Base-by-base conservation (phyloP, 2,888 invertebrate species). In the Steinernema hermaphroditum region DNA sequence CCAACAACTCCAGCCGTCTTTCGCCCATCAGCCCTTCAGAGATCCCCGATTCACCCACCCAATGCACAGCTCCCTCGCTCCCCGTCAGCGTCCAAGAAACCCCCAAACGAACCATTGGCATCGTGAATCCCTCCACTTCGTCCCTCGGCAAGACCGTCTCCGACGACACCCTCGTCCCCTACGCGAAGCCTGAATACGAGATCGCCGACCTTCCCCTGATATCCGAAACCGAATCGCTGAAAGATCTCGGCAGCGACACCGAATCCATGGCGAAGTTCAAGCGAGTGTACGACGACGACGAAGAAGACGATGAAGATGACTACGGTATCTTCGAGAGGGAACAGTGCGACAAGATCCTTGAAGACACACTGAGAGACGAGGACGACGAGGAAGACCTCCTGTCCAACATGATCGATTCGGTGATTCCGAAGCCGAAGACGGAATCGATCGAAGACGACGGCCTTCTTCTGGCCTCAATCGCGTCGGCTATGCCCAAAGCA, bases 41-140 rank as follows among this genome's bases (percentile, higher is more conserved):
- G 34, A 75, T 84, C 34, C 84, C 84, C 24, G 82, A 81, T 37
- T 82, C 82, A 6, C 84, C 84, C 27, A 82, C 83, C 0, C 79
- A 82, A 69, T 83, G 76, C 57, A 72, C 72, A 14, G 43, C 62
- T 0, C 74, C 41, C 22, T 43, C 44, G 14, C 41, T 69, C 6
- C 54, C 54, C 69, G 8, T 43, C 22, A 43, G 29, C n/a, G n/a
- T 16, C 29, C 71, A 50, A 22, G 49, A 50, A 29, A 54, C 54
- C 24, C 54, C 54, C 9, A 54, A 54, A 16, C 22, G 54, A 27
- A 54, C 54, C 27, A 54, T 54, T 27, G 54, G 54, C 2, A 54
- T 54, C 54, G 54, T 54, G 27, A 54, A 54, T 16, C 54, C 54
- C 6, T 54, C 54, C 2, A 54, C 54, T 16, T 54, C 54, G 6